Evolutionary conservation across 1,140 invertebrate genomes (phyloP).

Genomic region (Halyomorpha halys): DNA sequence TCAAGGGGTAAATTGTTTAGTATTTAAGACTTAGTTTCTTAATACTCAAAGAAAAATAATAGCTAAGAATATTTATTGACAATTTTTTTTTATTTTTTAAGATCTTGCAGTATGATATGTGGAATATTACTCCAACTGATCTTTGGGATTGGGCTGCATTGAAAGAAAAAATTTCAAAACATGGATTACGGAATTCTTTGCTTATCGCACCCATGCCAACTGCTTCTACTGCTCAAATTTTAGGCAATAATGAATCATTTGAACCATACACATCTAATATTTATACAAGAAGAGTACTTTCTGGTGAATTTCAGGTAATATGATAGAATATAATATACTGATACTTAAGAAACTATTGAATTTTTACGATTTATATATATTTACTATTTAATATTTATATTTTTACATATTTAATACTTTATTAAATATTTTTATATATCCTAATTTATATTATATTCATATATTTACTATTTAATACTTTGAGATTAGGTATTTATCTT

Average conservation of each 20-base stretch:
- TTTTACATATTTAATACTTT: too few species aligned
- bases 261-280: conserved; percentile 98
- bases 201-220: conserved; percentile 97
- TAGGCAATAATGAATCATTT: conserved; percentile 97
- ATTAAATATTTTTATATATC: too few species aligned
- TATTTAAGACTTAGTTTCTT: neutral
- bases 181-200: conserved; percentile 90
- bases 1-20: conserved; percentile 55
- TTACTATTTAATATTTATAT: too few species aligned
- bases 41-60: too few species aligned
- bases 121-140: conserved; percentile 77
- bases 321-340: too few species aligned
- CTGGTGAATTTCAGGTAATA: conserved; percentile 64
- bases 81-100: conserved; percentile 31
- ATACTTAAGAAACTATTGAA: too few species aligned
- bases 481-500: too few species aligned
- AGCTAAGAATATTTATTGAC: neutral
- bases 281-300: conserved; percentile 85
- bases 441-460: too few species aligned
- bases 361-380: too few species aligned
- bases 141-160: conserved; percentile 83
- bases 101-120: conserved; percentile 98
- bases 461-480: too few species aligned
- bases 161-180: conserved; percentile 75
- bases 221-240: conserved; percentile 96